Conservation (phyloP, 2,888 invertebrate species). For the Drosophila meridiana region DNA sequence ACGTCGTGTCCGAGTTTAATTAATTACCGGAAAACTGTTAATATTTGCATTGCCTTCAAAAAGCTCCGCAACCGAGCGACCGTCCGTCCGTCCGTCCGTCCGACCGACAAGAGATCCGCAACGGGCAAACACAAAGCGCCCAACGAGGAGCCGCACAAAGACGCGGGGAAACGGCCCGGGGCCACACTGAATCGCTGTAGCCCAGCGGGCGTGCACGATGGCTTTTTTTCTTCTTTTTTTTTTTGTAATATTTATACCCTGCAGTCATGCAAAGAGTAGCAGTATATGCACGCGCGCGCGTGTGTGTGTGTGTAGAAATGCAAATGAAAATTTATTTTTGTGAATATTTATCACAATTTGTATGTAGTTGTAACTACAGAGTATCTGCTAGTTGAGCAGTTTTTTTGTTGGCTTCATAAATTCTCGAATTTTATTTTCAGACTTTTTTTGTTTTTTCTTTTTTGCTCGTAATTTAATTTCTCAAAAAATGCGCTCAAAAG, state of each 20-base stretch:
- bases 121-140: slow-evolving; percentile 57
- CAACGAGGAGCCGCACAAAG: slow-evolving; percentile 32
- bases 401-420: background rate
- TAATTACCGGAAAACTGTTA: slow-evolving; percentile 78
- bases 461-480: slow-evolving; percentile 65
- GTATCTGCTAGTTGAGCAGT: slow-evolving; percentile 14
- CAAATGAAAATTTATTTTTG: background rate
- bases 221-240: slow-evolving; percentile 16
- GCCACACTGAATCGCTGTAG: slow-evolving; percentile 13
- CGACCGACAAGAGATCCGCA: slow-evolving; percentile 24
- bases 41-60: slow-evolving; percentile 73
- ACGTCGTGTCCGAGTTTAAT: slow-evolving; percentile 69
- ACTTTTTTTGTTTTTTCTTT: background rate
- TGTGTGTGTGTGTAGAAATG: background rate
- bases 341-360: slow-evolving; percentile 2
- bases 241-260: slow-evolving; percentile 41
- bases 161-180: background rate
- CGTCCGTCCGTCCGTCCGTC: background rate
- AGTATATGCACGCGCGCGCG: background rate
- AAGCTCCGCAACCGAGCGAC: slow-evolving; percentile 15
- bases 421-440: slow-evolving; percentile 10
- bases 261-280: background rate
- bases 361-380: no score
- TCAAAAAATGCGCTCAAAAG: slow-evolving; percentile 61
- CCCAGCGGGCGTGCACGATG: slow-evolving; percentile 16